Conservation (phyloP, 2,888 invertebrate species). For the Congeria kusceri region DNA sequence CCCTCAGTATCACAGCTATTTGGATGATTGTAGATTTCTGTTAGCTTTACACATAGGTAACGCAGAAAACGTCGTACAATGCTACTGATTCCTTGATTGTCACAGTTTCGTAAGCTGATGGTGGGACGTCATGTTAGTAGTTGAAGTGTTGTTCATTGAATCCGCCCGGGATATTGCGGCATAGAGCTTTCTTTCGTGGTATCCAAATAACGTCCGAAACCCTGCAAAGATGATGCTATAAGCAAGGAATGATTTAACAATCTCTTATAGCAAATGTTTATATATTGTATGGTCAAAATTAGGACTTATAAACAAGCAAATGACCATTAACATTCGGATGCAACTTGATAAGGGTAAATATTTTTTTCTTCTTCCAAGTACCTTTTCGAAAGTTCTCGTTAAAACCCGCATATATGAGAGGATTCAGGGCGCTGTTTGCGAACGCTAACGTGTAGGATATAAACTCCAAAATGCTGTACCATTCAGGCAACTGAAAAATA, state of each 20-base stretch:
- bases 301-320: background rate
- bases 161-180: slow-evolving; percentile 66
- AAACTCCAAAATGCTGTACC: slow-evolving; percentile 83
- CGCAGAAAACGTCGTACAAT: too few relatives aligned
- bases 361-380: slow-evolving; percentile 30
- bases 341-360: too few relatives aligned
- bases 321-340: too few relatives aligned
- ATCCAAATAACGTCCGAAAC: slow-evolving; percentile 64
- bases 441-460: slow-evolving; percentile 84
- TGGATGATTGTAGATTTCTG: too few relatives aligned
- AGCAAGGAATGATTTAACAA: background rate
- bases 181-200: slow-evolving; percentile 67
- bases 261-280: too few relatives aligned
- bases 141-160: slow-evolving; percentile 63
- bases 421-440: slow-evolving; percentile 85
- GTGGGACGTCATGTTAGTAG: slow-evolving; percentile 25
- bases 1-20: too few relatives aligned
- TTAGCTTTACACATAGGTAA: too few relatives aligned
- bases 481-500: slow-evolving; percentile 81
- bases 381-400: slow-evolving; percentile 85
- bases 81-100: too few relatives aligned
- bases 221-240: slow-evolving; percentile 48
- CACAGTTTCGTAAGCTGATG: background rate
- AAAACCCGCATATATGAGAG: slow-evolving; percentile 85
- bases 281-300: too few relatives aligned